These are phyloP conservation scores for Batillaria attramentaria DNA, from an alignment of 1,140 invertebrate genomes.

Conservation along the genomic window DNA sequence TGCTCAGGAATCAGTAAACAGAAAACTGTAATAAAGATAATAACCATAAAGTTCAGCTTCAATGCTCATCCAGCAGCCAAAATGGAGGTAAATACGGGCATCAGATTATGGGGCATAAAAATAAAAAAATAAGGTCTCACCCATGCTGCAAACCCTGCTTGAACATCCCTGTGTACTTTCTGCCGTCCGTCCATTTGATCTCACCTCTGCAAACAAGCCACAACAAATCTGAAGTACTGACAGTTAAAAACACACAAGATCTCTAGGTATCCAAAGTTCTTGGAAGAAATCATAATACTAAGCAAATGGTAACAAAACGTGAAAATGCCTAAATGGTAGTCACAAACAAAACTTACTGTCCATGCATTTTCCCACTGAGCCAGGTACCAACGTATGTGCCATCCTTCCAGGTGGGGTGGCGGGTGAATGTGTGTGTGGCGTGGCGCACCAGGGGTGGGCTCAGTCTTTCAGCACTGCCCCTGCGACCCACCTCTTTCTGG, in stretches of 20 bases:
- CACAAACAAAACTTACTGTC: constrained; percentile 74
- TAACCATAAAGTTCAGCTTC: too few species aligned
- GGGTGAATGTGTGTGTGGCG: constrained; percentile 82
- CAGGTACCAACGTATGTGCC: constrained; percentile 83
- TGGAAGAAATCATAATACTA: too few species aligned
- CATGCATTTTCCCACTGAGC: constrained; percentile 86
- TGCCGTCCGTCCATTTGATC: constrained; percentile 86
- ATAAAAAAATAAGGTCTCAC: constrained; percentile 76
- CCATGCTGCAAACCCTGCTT: constrained; percentile 83
- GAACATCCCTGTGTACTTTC: constrained; percentile 84
- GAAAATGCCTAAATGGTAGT: too few species aligned
- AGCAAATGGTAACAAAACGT: too few species aligned
- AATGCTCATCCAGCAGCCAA: too few species aligned
- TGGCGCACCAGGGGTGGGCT: constrained; percentile 81
- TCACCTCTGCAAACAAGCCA: constrained; percentile 75
- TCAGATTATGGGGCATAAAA: too few species aligned
- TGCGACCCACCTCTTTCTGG: constrained; percentile 48
- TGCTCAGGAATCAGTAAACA: neutral
- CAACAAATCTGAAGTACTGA: neutral
- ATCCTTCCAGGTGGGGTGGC: constrained; percentile 81
- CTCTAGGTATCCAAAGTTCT: too few species aligned
- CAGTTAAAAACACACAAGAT: too few species aligned
- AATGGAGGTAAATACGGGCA: too few species aligned
- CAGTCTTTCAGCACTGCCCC: constrained; percentile 69
- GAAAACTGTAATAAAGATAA: too few species aligned